These are phyloP conservation scores for Argentina silus DNA, from an alignment of 2,797 vertebrate species.

Conservation along the genomic window DNA sequence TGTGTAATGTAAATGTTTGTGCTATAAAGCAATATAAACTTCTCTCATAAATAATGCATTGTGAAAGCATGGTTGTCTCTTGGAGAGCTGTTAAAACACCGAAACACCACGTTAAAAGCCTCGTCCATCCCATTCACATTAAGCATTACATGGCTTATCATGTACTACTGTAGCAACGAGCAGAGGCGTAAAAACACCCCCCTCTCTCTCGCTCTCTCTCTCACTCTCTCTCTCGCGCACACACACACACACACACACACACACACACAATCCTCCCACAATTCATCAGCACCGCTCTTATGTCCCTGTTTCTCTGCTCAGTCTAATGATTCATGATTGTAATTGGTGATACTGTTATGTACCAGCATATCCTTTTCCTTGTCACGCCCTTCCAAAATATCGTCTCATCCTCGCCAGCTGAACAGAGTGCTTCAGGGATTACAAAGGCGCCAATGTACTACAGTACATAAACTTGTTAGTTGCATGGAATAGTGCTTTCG, in stretches of 20 bases:
- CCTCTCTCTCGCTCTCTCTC: background rate
- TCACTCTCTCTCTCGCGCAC: conserved; percentile 38
- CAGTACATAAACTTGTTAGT: background rate
- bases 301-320: conserved; percentile 40
- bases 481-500: background rate
- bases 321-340: conserved; percentile 37
- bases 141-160: conserved; percentile 52
- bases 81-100: conserved; percentile 35
- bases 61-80: background rate
- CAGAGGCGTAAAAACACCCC: conserved; percentile 51
- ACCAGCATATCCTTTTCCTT: conserved; percentile 25
- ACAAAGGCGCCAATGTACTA: conserved; percentile 12
- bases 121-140: conserved; percentile 42
- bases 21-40: conserved; percentile 28
- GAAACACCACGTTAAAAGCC: conserved; percentile 47
- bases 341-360: conserved; percentile 51
- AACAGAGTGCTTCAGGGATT: conserved; percentile 19
- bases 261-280: background rate
- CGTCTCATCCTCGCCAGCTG: conserved; percentile 32
- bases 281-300: conserved; percentile 2
- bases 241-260: conserved; percentile 40
- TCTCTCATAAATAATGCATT: conserved; percentile 49
- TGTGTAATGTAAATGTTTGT: conserved; percentile 21
- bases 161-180: conserved; percentile 41
- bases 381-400: background rate